These are phyloP conservation scores for Neotoma lepida DNA, from an alignment of 2,113 vertebrate genomes.

Conservation along the genomic window DNA sequence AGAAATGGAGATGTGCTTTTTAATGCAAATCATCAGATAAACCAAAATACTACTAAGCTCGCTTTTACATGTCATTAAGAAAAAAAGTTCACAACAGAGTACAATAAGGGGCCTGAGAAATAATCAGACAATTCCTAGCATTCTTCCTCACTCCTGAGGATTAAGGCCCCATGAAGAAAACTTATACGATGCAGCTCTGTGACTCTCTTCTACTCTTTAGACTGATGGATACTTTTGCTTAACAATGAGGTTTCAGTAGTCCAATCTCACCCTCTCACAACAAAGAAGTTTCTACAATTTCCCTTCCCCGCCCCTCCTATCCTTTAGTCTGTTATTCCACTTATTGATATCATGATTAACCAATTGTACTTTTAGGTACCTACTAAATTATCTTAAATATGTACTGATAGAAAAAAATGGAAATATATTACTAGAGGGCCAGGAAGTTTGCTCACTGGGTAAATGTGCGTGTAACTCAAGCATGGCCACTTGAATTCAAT, in stretches of 20 bases:
- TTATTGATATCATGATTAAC: neutral
- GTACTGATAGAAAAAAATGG: neutral
- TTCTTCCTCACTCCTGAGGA: neutral
- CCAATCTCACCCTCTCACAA: constrained; percentile 14
- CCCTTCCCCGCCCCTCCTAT: neutral
- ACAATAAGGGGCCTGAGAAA: neutral
- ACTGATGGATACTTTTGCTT: neutral
- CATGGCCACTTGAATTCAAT: neutral
- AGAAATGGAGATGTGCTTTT: neutral
- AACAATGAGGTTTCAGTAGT: neutral
- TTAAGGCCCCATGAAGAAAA: neutral
- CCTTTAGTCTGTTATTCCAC: neutral
- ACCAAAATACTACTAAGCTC: neutral
- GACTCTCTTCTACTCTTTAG: neutral
- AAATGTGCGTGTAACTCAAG: neutral
- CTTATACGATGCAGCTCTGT: neutral
- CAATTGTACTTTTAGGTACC: neutral
- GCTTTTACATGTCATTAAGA: neutral
- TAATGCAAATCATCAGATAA: neutral
- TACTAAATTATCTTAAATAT: neutral
- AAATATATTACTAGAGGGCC: neutral
- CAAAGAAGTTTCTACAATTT: neutral
- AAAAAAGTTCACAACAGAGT: neutral
- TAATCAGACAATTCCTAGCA: neutral
- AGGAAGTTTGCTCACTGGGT: neutral